A percentile compares a stretch with the other conserved stretches of the same genome.
phyloP scores from a whole-genome alignment of 2,888 invertebrate species.

The Calliscelio sp. region DNA sequence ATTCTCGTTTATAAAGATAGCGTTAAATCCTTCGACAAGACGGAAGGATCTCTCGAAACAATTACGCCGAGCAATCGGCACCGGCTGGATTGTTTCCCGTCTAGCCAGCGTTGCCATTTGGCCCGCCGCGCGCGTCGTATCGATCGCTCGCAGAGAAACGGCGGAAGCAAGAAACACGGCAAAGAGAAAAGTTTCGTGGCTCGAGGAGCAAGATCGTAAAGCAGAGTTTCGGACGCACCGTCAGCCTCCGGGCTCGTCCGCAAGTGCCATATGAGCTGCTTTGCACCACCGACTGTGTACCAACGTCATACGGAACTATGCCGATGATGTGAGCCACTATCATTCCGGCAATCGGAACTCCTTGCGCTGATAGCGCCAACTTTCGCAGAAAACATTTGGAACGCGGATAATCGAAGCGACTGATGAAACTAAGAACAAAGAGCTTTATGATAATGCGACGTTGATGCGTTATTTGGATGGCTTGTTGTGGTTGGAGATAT shows the following conservation, averaged over 20 bases:
- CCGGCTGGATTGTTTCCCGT: constrained; percentile 56
- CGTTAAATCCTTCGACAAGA: constrained; percentile 51
- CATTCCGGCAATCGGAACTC: background rate
- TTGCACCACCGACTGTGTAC: constrained; percentile 34
- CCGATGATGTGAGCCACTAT: constrained; percentile 2
- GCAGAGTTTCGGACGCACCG: constrained; percentile 25
- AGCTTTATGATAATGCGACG: constrained; percentile 15
- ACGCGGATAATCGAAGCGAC: constrained; percentile 1
- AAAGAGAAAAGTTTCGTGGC: constrained; percentile 60
- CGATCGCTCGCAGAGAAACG: constrained; percentile 49
- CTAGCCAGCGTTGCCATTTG: constrained; percentile 66
- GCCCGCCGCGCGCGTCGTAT: constrained; percentile 58
- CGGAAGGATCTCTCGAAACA: constrained; percentile 65
- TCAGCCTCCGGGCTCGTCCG: constrained; percentile 17
- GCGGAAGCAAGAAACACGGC: constrained; percentile 53
- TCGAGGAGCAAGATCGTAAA: constrained; percentile 59
- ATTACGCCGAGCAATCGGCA: constrained; percentile 66
- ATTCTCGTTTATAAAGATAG: constrained; percentile 56
- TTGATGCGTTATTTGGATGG: background rate
- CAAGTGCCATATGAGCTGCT: constrained; percentile 38
- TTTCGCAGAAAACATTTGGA: constrained; percentile 1
- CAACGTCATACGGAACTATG: constrained; percentile 32
- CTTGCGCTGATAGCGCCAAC: constrained; percentile 9
- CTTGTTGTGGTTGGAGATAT: too few species aligned
- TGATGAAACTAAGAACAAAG: constrained; percentile 9